Base-by-base conservation (phyloP, 2,113 vertebrate species). In the Cariama cristata region DNA sequence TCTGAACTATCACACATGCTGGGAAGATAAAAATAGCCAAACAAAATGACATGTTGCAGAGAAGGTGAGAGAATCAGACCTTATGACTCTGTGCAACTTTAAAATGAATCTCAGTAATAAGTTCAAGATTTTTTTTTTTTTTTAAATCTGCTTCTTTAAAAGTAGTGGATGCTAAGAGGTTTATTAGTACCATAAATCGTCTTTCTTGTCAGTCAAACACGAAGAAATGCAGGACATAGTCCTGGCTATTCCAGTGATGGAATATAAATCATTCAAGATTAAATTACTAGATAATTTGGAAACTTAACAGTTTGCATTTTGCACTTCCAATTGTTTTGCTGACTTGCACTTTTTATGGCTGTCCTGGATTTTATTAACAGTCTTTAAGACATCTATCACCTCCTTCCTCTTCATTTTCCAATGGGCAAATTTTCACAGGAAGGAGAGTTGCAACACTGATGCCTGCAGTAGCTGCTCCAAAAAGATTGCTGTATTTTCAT, bases 401-500 rank as follows among this genome's bases (percentile, higher is more conserved):
- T 95, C 93, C 88, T 98, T 98, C 97, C 98, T 98, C 97, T 98
- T 97, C 98, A 97, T 98, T 98, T 98, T 98, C 97, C 98, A 98
- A 68, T 98, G 98, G 98, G 98, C 98, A 98, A 67, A 96, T 98
- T 98, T 98, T 98, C 98, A 98, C 98, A 98, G 98, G 98, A 98
- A 98, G 98, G 97, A 98, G 98, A 96, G 98, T 94, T 94, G 96
- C 97, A 96, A 77, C 96, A 96, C 97, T 97, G 97, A 97, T 96
- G 98, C 98, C 98, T 97, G 98, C 98, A 98, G 98, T 98, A 97
- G 97, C 98, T 97, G 98, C 98, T 98, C 98, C 98, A 97, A 96
- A 98, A 98, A 98, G 98, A 99, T 99, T 99, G 99, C 98, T 98
- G 99, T 99, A 99, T 99, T 99, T 99, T 99, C 99, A 99, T 99